Evolutionary conservation across 2,888 invertebrate species (phyloP).

Genomic region (Polyommatus iphigenia): DNA sequence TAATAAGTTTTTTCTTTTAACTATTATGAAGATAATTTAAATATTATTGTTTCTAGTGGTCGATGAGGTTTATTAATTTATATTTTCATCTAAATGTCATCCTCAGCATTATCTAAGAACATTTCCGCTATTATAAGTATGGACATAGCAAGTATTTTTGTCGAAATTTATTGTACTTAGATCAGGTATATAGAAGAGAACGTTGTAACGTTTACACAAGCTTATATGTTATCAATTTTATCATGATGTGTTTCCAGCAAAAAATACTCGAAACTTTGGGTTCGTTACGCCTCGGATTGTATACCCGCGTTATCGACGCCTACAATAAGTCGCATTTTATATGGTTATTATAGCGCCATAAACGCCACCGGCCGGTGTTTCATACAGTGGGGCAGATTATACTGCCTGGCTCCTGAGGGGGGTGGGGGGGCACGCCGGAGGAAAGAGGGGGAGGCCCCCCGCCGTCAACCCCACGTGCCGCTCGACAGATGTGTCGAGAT

Average conservation of each 20-base stretch:
- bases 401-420: conserved; percentile 64
- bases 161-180: no score
- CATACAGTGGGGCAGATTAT: conserved; percentile 78
- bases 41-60: no score
- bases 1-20: neutral
- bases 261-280: conserved; percentile 47
- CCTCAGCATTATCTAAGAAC: no score
- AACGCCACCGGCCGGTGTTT: conserved; percentile 79
- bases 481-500: conserved; percentile 76
- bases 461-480: conserved; percentile 73
- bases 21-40: no score
- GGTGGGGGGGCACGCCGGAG: conserved; percentile 40
- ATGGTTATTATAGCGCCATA: conserved; percentile 80
- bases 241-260: neutral
- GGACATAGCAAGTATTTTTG: no score
- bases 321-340: conserved; percentile 80
- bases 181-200: no score
- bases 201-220: neutral
- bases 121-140: no score
- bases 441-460: conserved; percentile 53
- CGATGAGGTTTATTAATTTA: no score
- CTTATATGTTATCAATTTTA: neutral
- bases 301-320: conserved; percentile 73
- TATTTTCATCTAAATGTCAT: no score
- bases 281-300: conserved; percentile 58